Conservation (phyloP, 2,113 vertebrate species). For the Ranitomeya imitator region DNA sequence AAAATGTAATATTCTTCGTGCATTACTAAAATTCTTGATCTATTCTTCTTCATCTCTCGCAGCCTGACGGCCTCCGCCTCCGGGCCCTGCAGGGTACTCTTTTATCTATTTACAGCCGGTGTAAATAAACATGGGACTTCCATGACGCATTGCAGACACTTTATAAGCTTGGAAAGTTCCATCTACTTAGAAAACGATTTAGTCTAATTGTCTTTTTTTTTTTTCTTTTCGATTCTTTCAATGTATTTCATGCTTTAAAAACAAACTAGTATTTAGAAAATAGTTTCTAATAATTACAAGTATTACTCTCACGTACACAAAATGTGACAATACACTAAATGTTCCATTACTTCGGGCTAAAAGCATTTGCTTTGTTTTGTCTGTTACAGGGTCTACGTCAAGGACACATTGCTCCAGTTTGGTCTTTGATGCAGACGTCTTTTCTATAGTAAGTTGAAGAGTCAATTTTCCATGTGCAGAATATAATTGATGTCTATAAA, state of each 20-base stretch:
- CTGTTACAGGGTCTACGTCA: background rate
- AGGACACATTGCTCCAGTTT: background rate
- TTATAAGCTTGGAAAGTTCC: background rate
- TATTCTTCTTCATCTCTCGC: background rate
- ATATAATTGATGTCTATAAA: background rate
- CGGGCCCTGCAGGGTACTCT: background rate
- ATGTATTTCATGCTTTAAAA: background rate
- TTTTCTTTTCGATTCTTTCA: background rate
- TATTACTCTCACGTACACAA: background rate
- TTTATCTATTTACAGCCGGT: conserved; percentile 6
- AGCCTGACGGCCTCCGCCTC: background rate
- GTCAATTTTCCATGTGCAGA: background rate
- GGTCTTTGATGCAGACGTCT: conserved; percentile 38
- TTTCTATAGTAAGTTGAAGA: background rate
- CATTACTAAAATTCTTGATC: background rate
- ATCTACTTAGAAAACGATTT: background rate
- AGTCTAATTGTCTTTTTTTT: background rate
- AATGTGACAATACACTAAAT: background rate
- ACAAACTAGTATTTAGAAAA: background rate
- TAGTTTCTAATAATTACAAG: background rate
- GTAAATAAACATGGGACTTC: conserved; percentile 16
- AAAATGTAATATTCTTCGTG: background rate
- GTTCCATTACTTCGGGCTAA: background rate
- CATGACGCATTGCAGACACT: background rate
- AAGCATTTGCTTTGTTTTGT: background rate